A percentile compares a stretch with the other conserved stretches of the same genome.
Conservation (phyloP, 2,113 vertebrate species). For the Cephalopterus ornatus region DNA sequence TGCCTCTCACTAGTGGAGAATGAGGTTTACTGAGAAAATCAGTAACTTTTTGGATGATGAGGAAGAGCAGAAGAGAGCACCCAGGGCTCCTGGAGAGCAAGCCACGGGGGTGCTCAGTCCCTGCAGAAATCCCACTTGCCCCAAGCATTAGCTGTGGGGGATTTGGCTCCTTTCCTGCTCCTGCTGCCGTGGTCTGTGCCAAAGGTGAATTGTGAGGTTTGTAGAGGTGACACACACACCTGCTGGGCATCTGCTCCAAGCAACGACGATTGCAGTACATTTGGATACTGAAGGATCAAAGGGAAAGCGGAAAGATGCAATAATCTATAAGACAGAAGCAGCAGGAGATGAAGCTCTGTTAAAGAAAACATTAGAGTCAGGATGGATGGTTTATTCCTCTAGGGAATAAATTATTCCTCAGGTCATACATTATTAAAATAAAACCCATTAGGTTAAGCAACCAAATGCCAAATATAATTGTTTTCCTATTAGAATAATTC, state of each 20-base stretch:
- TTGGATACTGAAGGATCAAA: neutral
- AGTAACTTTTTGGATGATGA: neutral
- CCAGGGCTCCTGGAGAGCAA: neutral
- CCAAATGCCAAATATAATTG: slow-evolving; percentile 18
- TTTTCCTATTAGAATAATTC: slow-evolving; percentile 43
- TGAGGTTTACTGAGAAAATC: neutral
- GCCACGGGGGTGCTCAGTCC: neutral
- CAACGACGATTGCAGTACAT: accelerated
- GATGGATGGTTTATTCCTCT: neutral
- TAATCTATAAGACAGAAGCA: neutral
- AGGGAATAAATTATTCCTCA: slow-evolving; percentile 22
- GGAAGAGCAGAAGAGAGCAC: neutral
- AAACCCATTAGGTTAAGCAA: slow-evolving; percentile 18
- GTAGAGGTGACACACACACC: neutral
- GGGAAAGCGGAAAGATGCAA: neutral
- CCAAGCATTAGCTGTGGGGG: accelerated
- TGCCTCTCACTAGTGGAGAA: neutral
- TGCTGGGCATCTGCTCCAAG: neutral
- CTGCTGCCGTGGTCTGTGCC: neutral
- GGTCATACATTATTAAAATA: slow-evolving; percentile 29
- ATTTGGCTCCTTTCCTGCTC: neutral
- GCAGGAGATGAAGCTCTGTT: neutral
- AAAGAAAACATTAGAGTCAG: neutral
- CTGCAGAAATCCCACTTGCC: neutral
- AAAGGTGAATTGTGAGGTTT: neutral